Conservation (phyloP, 2,113 vertebrate species). For the Scartelaos histophorus region DNA sequence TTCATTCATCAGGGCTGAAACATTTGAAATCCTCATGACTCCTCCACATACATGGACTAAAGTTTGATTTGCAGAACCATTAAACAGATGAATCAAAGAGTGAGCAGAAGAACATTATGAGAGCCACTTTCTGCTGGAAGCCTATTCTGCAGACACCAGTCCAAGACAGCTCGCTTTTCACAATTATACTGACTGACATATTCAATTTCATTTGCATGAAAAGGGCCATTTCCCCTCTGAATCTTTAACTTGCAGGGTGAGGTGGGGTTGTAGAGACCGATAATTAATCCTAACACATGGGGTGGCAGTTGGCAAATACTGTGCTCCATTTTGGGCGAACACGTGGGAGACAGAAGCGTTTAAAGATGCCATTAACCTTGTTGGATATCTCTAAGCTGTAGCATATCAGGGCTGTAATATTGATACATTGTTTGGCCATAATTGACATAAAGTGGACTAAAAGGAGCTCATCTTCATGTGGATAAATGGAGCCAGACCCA, state of each 20-base stretch:
- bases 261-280: conserved; percentile 58
- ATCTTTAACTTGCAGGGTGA: conserved; percentile 71
- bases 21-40: conserved; percentile 53
- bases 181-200: conserved; percentile 77
- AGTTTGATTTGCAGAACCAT: conserved; percentile 62
- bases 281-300: conserved; percentile 77
- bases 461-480: conserved; percentile 19
- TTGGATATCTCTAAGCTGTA: conserved; percentile 52
- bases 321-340: conserved; percentile 52
- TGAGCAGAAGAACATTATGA: conserved; percentile 57
- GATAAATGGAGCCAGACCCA: conserved; percentile 25
- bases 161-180: conserved; percentile 61
- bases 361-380: conserved; percentile 72
- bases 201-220: conserved; percentile 80
- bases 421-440: conserved; percentile 54
- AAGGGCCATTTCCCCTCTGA: conserved; percentile 70
- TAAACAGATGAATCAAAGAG: conserved; percentile 64
- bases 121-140: conserved; percentile 56
- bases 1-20: conserved; percentile 50
- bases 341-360: conserved; percentile 63
- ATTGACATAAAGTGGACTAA: conserved; percentile 32
- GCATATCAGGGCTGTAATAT: conserved; percentile 52
- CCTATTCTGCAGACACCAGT: conserved; percentile 56
- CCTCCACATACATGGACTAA: conserved; percentile 35
- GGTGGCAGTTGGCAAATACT: conserved; percentile 69